phyloP scores from a whole-genome alignment of 2,888 invertebrate species.

The Thera britannica region DNA sequence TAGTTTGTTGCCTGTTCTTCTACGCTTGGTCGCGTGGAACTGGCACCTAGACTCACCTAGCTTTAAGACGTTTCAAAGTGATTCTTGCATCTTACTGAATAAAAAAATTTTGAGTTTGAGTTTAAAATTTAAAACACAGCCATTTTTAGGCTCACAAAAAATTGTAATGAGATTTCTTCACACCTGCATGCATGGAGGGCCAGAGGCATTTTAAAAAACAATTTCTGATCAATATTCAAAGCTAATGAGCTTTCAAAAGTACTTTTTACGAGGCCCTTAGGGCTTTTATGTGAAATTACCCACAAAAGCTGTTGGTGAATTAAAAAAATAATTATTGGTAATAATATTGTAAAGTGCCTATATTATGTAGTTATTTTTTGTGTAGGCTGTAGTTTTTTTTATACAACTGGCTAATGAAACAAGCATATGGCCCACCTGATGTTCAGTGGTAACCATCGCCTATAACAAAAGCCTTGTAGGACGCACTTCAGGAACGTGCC shows the following conservation, averaged over 20 bases:
- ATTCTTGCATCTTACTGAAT: too few relatives aligned
- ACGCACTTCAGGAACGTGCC: background rate
- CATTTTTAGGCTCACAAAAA: conserved; percentile 7
- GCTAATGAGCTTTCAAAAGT: conserved; percentile 42
- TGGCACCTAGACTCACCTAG: too few relatives aligned
- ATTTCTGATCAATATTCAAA: conserved; percentile 42
- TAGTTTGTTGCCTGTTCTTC: too few relatives aligned
- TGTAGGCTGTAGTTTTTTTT: background rate
- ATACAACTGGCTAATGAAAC: too few relatives aligned
- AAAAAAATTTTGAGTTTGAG: too few relatives aligned
- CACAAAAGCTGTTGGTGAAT: conserved; percentile 19
- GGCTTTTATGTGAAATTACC: conserved; percentile 37
- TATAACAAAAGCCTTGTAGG: too few relatives aligned
- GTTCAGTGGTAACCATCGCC: too few relatives aligned
- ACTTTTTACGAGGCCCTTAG: conserved; percentile 38
- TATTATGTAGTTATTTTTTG: conserved; percentile 9
- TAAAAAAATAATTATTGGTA: conserved; percentile 18
- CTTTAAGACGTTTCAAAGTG: too few relatives aligned
- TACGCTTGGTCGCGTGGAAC: too few relatives aligned
- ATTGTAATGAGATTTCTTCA: conserved; percentile 20
- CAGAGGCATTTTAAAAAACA: conserved; percentile 35
- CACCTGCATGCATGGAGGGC: conserved; percentile 15
- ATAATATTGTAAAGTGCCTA: background rate
- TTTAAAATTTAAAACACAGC: background rate
- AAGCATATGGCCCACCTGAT: too few relatives aligned